A percentile compares a stretch with the other conserved stretches of the same genome.
Conservation (phyloP, 2,888 invertebrate genomes). For the Drosophila demipolita region DNA sequence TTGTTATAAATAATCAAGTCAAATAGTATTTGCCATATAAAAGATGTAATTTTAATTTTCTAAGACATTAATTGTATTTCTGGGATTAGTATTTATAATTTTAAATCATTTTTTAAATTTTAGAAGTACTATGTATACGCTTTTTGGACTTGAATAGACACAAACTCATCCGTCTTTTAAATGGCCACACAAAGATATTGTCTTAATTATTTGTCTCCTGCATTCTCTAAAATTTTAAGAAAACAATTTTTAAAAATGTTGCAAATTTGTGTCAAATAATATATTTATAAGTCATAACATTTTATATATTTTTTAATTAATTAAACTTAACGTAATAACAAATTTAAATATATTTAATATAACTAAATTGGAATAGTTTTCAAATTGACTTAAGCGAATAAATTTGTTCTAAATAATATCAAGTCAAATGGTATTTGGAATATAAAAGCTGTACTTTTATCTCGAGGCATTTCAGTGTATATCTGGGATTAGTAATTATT, state of each 20-base stretch:
- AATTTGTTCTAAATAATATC: not conserved
- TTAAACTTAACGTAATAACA: no score
- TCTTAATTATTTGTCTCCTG: no score
- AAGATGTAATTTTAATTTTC: not conserved
- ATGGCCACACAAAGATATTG: slow-evolving; percentile 25
- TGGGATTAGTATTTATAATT: not conserved
- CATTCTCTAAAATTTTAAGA: not conserved
- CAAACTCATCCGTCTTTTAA: slow-evolving; percentile 22
- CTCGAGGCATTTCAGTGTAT: not conserved
- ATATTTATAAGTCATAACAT: no score
- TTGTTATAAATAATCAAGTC: not conserved
- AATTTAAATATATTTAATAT: no score
- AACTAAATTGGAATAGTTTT: no score
- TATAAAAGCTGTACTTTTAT: not conserved
- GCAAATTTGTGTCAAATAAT: not conserved
- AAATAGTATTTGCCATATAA: not conserved
- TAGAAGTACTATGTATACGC: slow-evolving; percentile 41
- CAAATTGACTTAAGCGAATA: no score
- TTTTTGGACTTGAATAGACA: slow-evolving; percentile 42
- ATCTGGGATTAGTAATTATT: not conserved
- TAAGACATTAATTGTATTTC: not conserved
- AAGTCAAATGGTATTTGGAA: not conserved
- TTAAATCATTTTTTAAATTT: not conserved
- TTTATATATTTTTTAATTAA: no score
- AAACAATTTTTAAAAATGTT: not conserved